Evolutionary conservation across 2,888 invertebrate genomes (phyloP).

Genomic region (Listrodromus nycthemerus): DNA sequence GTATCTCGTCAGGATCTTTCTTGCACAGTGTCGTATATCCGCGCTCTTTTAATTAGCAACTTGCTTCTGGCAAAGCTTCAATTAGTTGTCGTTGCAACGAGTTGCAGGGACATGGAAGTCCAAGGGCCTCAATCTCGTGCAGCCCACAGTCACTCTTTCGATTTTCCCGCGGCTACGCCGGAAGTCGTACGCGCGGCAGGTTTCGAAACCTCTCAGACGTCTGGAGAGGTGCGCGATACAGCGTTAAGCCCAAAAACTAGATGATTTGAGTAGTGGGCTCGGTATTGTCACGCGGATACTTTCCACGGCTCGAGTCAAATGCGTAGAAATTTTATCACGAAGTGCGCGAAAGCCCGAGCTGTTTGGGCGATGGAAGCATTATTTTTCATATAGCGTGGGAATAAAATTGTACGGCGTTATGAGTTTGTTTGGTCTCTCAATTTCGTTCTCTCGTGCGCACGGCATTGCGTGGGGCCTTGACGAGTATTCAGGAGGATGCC

Average conservation of each 20-base stretch:
- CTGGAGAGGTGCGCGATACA: background rate
- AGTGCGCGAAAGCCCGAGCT: constrained; percentile 14
- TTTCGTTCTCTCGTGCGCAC: background rate
- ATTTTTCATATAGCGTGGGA: constrained; percentile 39
- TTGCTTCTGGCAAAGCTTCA: background rate
- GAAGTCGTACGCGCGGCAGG: background rate
- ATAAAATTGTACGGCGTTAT: constrained; percentile 43
- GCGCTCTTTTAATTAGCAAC: constrained; percentile 11
- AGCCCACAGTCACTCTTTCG: background rate
- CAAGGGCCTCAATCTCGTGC: constrained; percentile 14
- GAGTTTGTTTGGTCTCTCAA: constrained; percentile 25
- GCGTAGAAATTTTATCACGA: constrained; percentile 2
- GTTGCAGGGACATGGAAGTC: background rate
- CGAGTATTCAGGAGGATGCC: constrained; percentile 71
- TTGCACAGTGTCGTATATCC: constrained; percentile 2
- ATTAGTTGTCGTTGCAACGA: constrained; percentile 32
- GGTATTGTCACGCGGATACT: constrained; percentile 16
- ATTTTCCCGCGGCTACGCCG: background rate
- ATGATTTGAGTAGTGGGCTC: background rate
- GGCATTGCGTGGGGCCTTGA: constrained; percentile 69
- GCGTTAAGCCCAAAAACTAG: background rate
- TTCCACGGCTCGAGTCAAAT: background rate
- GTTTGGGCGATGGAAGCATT: constrained; percentile 20
- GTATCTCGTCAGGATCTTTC: background rate
- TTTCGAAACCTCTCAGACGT: background rate